Evolutionary conservation across 2,113 vertebrate species (phyloP).

Genomic region (Plecturocebus donacophilus): DNA sequence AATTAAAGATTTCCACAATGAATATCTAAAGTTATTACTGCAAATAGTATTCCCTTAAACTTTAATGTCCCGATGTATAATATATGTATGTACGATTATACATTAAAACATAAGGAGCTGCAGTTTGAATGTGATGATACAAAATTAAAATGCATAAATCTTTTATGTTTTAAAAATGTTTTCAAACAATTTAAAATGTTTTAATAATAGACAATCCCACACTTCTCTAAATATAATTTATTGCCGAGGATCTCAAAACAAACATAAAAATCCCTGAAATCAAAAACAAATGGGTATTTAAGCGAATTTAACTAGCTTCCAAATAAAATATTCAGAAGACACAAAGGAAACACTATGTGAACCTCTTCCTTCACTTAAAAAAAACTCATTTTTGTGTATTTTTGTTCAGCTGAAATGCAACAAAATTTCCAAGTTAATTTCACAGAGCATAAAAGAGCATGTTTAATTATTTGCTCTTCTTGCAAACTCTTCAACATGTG

Average conservation of each 20-base stretch:
- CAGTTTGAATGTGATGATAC: neutral
- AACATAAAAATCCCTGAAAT: constrained; percentile 8
- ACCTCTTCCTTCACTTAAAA: constrained; percentile 27
- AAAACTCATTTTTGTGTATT: neutral
- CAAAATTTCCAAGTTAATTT: constrained; percentile 26
- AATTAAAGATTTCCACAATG: constrained; percentile 31
- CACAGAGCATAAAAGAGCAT: neutral
- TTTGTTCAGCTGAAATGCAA: neutral
- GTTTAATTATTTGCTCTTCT: neutral
- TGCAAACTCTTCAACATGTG: neutral
- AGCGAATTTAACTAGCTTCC: neutral
- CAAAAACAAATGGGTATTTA: constrained; percentile 35
- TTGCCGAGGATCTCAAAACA: constrained; percentile 25
- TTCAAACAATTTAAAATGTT: constrained; percentile 41
- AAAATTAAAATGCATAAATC: constrained; percentile 35
- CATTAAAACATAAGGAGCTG: neutral
- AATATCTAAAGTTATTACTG: neutral
- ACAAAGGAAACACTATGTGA: constrained; percentile 5
- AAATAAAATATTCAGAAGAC: constrained; percentile 43
- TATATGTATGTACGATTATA: neutral
- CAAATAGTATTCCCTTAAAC: neutral
- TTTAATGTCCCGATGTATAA: neutral
- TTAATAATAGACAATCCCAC: constrained; percentile 4
- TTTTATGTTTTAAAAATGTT: neutral
- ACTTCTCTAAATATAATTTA: constrained; percentile 40